phyloP scores from a whole-genome alignment of 2,113 vertebrate species.

The Columbina picui region DNA sequence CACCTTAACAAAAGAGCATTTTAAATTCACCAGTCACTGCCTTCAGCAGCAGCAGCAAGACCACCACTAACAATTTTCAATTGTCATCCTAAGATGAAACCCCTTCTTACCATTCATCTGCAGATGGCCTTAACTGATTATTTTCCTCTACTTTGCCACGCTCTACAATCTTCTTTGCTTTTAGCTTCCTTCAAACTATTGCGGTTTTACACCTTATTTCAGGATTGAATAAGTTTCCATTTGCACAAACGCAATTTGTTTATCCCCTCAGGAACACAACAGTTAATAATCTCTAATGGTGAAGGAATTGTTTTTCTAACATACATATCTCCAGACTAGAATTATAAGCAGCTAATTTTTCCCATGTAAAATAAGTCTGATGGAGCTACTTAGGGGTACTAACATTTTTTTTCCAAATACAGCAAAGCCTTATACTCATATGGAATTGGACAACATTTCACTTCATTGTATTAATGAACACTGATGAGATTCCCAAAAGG shows the following conservation, averaged over 20 bases:
- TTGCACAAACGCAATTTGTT: background rate
- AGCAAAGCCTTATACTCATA: background rate
- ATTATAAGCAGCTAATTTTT: background rate
- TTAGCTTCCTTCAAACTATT: background rate
- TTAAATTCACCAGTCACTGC: background rate
- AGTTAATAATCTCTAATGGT: background rate
- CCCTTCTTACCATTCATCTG: background rate
- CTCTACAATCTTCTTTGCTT: background rate
- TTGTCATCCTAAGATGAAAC: background rate
- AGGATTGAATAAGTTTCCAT: background rate
- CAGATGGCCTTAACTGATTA: background rate
- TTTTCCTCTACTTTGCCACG: background rate
- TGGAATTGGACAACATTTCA: background rate
- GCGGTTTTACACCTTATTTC: background rate
- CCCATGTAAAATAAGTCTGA: background rate
- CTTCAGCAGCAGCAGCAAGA: background rate
- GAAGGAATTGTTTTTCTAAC: background rate
- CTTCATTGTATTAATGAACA: background rate
- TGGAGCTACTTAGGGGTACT: background rate
- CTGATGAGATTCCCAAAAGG: background rate
- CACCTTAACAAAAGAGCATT: background rate
- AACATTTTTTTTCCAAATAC: background rate
- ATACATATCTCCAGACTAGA: background rate
- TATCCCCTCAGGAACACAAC: background rate
- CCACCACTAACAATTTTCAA: background rate